Conservation (phyloP, 2,113 vertebrate genomes). For the Brachionichthys hirsutus region DNA sequence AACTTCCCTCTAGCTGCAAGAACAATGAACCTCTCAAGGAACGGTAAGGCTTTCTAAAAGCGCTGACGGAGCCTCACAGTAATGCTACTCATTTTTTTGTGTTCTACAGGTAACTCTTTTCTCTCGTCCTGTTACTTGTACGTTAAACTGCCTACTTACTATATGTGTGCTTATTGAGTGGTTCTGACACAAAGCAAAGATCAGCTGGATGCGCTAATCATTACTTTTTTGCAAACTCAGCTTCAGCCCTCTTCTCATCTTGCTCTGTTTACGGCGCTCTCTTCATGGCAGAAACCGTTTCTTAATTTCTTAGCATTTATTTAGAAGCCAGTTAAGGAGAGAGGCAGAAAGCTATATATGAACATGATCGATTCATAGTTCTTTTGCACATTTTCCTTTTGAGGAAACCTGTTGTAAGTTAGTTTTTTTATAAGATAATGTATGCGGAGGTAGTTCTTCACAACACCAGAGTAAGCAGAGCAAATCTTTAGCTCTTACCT, state of each 20-base stretch:
- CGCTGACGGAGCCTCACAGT: neutral
- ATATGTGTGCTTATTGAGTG: neutral
- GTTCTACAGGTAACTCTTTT: too few species aligned
- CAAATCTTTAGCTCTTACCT: too few species aligned
- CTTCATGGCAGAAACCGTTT: neutral
- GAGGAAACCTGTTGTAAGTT: too few species aligned
- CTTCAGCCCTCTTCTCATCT: conserved; percentile 1
- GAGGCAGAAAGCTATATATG: neutral
- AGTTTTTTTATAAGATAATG: too few species aligned
- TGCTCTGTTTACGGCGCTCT: conserved; percentile 7
- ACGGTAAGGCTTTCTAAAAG: conserved; percentile 47
- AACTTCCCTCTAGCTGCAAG: too few species aligned
- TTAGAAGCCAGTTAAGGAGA: conserved; percentile 9
- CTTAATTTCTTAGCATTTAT: conserved; percentile 22
- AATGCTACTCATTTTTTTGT: neutral
- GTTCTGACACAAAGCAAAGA: neutral
- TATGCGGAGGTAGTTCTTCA: too few species aligned
- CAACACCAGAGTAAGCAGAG: too few species aligned
- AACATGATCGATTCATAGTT: neutral
- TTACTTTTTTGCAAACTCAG: conserved; percentile 22
- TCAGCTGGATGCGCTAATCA: conserved; percentile 20
- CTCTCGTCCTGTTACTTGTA: too few species aligned
- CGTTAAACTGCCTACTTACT: too few species aligned
- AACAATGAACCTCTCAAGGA: conserved; percentile 53
- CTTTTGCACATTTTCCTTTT: neutral